A percentile compares a stretch with the other conserved stretches of the same genome.
These are phyloP conservation scores for Siderastrea radians DNA, from an alignment of 92 coral and sea anemone genomes.

Conservation along the genomic window DNA sequence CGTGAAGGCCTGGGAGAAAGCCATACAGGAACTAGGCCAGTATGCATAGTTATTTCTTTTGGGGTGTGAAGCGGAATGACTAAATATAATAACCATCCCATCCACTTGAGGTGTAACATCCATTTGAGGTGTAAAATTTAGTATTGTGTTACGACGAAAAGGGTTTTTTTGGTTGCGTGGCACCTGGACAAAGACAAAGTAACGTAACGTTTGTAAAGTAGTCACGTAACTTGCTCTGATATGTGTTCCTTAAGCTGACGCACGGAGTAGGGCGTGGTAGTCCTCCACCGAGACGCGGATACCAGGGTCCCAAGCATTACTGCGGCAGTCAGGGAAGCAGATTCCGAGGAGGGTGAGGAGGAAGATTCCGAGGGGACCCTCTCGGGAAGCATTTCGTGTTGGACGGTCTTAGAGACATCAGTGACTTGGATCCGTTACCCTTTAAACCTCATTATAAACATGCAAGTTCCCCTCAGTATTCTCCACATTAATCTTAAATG, in stretches of 20 bases:
- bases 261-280: conserved; percentile 82
- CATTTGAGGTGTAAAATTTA: no score
- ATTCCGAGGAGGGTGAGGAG: conserved; percentile 76
- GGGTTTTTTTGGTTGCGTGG: no score
- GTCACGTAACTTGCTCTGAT: background rate
- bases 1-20: no score
- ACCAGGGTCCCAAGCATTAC: conserved; percentile 98
- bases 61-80: no score
- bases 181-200: background rate
- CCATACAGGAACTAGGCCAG: no score
- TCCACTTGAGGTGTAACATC: no score
- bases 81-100: no score
- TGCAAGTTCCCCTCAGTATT: background rate
- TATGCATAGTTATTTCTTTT: no score
- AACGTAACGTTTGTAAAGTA: no score
- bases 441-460: no score
- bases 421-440: background rate
- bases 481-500: no score
- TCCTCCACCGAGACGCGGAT: conserved; percentile 93
- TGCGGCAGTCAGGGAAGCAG: conserved; percentile 88
- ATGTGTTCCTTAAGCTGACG: conserved; percentile 3
- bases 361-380: conserved; percentile 78
- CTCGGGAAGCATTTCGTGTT: conserved; percentile 54
- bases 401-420: conserved; percentile 20
- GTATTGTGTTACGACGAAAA: no score